phyloP scores from a whole-genome alignment of 2,888 invertebrate genomes.

The Congeria kusceri region DNA sequence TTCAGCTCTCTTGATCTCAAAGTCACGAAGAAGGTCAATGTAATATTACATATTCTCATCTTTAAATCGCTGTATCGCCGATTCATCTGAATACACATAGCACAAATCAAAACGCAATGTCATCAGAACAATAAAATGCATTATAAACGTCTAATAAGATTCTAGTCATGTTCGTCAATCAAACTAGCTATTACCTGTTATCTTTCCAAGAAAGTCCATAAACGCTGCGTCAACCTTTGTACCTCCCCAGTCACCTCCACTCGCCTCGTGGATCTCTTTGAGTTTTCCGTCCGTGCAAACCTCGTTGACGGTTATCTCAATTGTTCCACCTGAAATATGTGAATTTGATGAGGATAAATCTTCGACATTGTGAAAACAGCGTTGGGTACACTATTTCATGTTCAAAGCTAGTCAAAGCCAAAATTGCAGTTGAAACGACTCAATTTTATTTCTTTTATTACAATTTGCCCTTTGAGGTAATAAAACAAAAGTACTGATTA shows the following conservation, averaged over 20 bases:
- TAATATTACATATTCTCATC: not conserved
- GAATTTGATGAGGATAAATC: too few relatives aligned
- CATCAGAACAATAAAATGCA: too few relatives aligned
- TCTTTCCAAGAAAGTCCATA: slow-evolving; percentile 21
- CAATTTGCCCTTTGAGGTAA: too few relatives aligned
- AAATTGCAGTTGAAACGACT: too few relatives aligned
- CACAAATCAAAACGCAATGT: too few relatives aligned
- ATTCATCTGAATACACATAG: not conserved
- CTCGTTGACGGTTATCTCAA: slow-evolving; percentile 49
- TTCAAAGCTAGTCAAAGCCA: too few relatives aligned
- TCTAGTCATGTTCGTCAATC: not conserved
- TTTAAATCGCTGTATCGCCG: not conserved
- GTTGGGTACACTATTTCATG: too few relatives aligned
- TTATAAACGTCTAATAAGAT: too few relatives aligned
- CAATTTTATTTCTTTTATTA: too few relatives aligned
- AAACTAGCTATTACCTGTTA: slow-evolving; percentile 8
- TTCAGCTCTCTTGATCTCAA: not conserved
- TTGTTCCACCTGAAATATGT: slow-evolving; percentile 48
- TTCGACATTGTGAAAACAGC: too few relatives aligned
- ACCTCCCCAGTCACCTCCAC: slow-evolving; percentile 57
- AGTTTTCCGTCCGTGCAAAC: slow-evolving; percentile 36
- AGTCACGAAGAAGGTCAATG: slow-evolving; percentile 2
- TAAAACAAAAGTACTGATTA: too few relatives aligned
- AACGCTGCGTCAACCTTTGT: slow-evolving; percentile 53
- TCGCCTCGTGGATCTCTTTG: slow-evolving; percentile 52